Conservation (phyloP, 2,113 vertebrate genomes). For the Narcine bancroftii region DNA sequence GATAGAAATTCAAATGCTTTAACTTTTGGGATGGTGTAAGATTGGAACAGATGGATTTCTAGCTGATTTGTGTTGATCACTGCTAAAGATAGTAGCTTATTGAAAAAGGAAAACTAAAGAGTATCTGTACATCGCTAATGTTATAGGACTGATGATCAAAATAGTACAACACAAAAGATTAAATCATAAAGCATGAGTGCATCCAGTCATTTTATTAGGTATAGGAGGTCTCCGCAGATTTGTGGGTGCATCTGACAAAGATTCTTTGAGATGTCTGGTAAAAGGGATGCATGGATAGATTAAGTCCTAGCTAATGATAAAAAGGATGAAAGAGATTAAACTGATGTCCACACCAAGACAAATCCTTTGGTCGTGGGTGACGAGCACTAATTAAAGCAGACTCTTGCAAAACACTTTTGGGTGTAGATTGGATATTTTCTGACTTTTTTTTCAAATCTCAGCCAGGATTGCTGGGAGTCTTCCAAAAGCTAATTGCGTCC, state of each 20-base stretch:
- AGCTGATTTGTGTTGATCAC: background rate
- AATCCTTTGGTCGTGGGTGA: background rate
- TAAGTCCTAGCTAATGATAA: background rate
- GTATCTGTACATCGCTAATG: background rate
- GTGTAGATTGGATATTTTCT: conserved; percentile 1
- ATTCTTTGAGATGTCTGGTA: background rate
- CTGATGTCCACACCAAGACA: background rate
- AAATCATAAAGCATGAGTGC: background rate
- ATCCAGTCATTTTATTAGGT: background rate
- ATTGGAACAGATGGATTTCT: background rate
- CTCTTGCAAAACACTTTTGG: background rate
- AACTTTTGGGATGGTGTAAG: background rate
- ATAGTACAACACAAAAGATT: background rate
- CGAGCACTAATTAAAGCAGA: background rate
- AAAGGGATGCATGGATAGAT: no score
- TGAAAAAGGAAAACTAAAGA: background rate
- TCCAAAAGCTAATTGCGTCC: conserved; percentile 94
- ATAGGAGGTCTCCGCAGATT: background rate
- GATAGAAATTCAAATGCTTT: background rate
- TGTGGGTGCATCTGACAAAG: background rate
- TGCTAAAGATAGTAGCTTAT: background rate
- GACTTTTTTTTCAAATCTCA: conserved; percentile 49
- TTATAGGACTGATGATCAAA: background rate
- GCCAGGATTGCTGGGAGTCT: conserved; percentile 92
- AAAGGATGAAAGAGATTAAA: background rate